These are phyloP conservation scores for Andinoacara biseriatus DNA, from an alignment of 2,113 vertebrate genomes.

Conservation along the genomic window DNA sequence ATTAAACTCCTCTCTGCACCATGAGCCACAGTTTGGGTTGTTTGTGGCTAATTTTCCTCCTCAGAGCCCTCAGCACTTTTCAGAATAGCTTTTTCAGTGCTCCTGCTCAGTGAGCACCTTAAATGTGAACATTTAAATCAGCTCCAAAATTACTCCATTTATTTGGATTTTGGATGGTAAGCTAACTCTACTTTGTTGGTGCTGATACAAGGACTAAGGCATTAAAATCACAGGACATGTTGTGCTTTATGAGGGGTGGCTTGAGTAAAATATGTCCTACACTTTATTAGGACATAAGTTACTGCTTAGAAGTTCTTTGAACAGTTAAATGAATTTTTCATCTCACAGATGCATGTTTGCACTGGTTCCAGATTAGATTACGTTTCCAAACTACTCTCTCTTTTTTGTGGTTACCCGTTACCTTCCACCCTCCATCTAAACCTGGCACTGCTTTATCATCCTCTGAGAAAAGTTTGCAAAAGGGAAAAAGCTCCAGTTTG, in stretches of 20 bases:
- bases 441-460: fast-evolving
- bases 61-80: fast-evolving
- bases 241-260: background rate
- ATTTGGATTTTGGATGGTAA: background rate
- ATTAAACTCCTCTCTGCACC: background rate
- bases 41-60: background rate
- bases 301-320: background rate
- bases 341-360: background rate
- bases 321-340: fast-evolving
- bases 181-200: background rate
- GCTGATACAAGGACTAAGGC: background rate
- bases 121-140: fast-evolving
- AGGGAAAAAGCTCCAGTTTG: fast-evolving
- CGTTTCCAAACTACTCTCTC: background rate
- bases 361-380: fast-evolving
- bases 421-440: background rate
- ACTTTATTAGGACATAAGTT: fast-evolving
- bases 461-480: background rate
- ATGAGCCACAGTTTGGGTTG: background rate
- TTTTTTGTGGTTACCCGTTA: background rate
- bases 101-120: fast-evolving
- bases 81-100: background rate
- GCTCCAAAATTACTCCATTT: background rate
- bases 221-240: background rate
- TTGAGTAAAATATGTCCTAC: background rate